Evolutionary conservation across 2,797 vertebrate species (phyloP).

Genomic region (Limosa lapponica): DNA sequence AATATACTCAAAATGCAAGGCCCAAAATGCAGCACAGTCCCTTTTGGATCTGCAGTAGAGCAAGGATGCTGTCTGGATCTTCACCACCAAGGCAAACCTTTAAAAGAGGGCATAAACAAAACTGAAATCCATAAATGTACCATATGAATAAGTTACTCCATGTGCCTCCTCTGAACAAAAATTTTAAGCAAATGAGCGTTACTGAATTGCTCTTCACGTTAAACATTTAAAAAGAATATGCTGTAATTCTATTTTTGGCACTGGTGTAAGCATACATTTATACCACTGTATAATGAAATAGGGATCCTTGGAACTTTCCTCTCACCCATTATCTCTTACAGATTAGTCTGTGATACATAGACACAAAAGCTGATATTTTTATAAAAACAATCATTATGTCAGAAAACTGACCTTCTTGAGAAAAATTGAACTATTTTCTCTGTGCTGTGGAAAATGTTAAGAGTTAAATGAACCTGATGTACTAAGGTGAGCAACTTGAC

Average conservation of each 20-base stretch:
- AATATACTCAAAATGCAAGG: neutral
- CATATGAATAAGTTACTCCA: neutral
- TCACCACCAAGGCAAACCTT: neutral
- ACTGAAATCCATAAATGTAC: neutral
- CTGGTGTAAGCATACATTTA: neutral
- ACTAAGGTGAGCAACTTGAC: neutral
- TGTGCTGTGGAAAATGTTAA: neutral
- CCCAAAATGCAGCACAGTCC: neutral
- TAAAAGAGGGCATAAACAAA: neutral
- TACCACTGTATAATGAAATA: neutral
- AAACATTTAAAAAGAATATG: neutral
- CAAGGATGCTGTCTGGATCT: neutral
- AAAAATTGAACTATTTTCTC: neutral
- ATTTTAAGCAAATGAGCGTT: neutral
- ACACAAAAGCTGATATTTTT: neutral
- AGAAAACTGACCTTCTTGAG: neutral
- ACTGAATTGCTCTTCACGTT: neutral
- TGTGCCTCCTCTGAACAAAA: neutral
- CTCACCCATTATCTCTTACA: neutral
- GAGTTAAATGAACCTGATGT: neutral
- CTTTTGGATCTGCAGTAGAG: neutral
- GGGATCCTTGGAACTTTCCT: neutral
- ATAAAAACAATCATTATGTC: neutral
- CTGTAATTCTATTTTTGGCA: neutral
- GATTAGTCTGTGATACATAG: neutral